Evolutionary conservation across 2,888 invertebrate species (phyloP).

Genomic region (Mythimna albipuncta): DNA sequence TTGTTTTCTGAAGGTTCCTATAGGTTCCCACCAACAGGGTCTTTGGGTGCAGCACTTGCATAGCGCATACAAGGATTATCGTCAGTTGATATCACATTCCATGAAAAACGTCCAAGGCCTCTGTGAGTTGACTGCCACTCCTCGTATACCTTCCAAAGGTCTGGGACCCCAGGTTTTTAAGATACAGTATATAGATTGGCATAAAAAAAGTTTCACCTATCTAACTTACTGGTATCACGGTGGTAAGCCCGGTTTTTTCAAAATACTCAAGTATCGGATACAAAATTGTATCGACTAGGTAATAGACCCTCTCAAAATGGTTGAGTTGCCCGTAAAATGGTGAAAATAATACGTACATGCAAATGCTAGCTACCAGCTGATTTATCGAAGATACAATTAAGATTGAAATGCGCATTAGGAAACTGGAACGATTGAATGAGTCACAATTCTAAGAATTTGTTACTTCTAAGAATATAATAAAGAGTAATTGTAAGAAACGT

Average conservation of each 20-base stretch:
- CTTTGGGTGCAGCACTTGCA: too few species aligned
- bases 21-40: too few species aligned
- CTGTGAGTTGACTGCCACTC: too few species aligned
- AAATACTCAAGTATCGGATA: too few species aligned
- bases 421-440: not conserved
- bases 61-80: too few species aligned
- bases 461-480: conserved; percentile 4
- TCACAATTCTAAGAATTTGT: conserved; percentile 39
- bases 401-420: not conserved
- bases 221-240: not conserved
- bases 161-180: too few species aligned
- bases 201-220: not conserved
- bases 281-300: too few species aligned
- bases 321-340: not conserved
- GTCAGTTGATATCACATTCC: too few species aligned
- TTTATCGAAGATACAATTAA: not conserved
- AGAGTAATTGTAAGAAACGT: conserved; percentile 18
- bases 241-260: not conserved
- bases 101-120: too few species aligned
- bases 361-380: not conserved
- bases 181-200: too few species aligned
- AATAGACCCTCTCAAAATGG: not conserved
- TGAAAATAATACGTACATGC: not conserved
- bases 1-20: too few species aligned
- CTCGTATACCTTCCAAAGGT: too few species aligned